phyloP scores from a whole-genome alignment of 2,797 vertebrate genomes.

The Alectoris magna region DNA sequence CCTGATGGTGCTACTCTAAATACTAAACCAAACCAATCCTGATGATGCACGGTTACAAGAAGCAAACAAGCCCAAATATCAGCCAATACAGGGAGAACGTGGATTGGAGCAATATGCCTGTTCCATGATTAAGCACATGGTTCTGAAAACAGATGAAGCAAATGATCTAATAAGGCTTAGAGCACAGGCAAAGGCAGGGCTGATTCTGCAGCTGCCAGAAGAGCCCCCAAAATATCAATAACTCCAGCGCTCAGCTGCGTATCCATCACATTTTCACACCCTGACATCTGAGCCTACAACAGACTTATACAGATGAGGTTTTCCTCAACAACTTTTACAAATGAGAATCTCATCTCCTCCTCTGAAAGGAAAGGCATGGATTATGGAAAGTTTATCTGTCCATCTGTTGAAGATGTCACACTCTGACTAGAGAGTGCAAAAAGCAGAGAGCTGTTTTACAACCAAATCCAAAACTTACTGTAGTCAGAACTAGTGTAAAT shows the following conservation, averaged over 20 bases:
- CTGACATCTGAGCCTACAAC: neutral
- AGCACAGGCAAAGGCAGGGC: slow-evolving; percentile 59
- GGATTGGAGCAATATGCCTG: slow-evolving; percentile 81
- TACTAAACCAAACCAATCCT: slow-evolving; percentile 80
- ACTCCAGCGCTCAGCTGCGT: neutral
- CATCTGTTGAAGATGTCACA: slow-evolving; percentile 47
- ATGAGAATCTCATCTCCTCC: neutral
- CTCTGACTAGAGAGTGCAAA: slow-evolving; percentile 40
- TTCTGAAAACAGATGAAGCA: slow-evolving; percentile 79
- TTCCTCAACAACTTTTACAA: slow-evolving; percentile 17
- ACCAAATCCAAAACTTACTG: slow-evolving; percentile 7
- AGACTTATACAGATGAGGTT: neutral
- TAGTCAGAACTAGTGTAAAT: slow-evolving; percentile 7
- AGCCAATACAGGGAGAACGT: slow-evolving; percentile 81
- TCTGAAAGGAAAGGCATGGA: slow-evolving; percentile 19
- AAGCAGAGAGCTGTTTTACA: slow-evolving; percentile 37
- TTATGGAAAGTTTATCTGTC: slow-evolving; percentile 42
- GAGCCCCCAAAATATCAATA: neutral
- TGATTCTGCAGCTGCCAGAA: slow-evolving; percentile 67
- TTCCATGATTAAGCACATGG: slow-evolving; percentile 79
- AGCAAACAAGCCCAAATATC: slow-evolving; percentile 66
- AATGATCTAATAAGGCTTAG: slow-evolving; percentile 81
- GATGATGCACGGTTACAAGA: slow-evolving; percentile 77
- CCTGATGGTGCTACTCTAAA: slow-evolving; percentile 58
- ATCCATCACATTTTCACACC: neutral